Percentiles rank a stretch among this genome's conserved stretches.
Evolutionary conservation across 2,888 invertebrate genomes (phyloP).

Genomic region (Sabellastarte sp.): DNA sequence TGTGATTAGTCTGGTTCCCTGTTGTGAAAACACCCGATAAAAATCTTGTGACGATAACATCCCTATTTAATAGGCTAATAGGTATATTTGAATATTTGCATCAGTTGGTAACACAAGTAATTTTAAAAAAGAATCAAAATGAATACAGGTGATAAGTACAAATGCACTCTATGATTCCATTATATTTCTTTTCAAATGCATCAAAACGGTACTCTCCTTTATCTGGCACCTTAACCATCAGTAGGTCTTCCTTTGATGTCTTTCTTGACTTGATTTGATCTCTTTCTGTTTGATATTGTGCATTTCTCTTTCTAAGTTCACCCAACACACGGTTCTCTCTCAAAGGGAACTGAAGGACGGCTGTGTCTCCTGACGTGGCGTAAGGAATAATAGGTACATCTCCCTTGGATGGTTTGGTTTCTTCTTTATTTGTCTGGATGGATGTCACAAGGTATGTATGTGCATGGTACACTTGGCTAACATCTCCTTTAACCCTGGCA

Average conservation of each 20-base stretch:
- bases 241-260: constrained; percentile 34
- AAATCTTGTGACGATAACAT: too few species aligned
- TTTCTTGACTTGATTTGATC: constrained; percentile 30
- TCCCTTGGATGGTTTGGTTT: background rate
- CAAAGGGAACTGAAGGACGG: background rate
- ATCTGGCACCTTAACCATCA: constrained; percentile 41
- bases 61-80: too few species aligned
- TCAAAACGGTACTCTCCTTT: constrained; percentile 49
- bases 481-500: constrained; percentile 38
- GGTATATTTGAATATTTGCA: too few species aligned
- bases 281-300: constrained; percentile 38
- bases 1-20: too few species aligned
- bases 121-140: too few species aligned
- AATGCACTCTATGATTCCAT: constrained; percentile 7
- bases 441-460: constrained; percentile 17
- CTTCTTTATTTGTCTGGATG: background rate
- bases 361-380: background rate
- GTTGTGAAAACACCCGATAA: too few species aligned
- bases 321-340: constrained; percentile 25
- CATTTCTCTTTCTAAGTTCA: constrained; percentile 44
- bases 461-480: constrained; percentile 22
- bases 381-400: background rate
- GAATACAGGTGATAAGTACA: background rate
- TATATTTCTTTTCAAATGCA: constrained; percentile 30
- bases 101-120: too few species aligned